A percentile compares a stretch with the other conserved stretches of the same genome.
Conservation (phyloP, 2,113 vertebrate species). For the Elachura formosa region DNA sequence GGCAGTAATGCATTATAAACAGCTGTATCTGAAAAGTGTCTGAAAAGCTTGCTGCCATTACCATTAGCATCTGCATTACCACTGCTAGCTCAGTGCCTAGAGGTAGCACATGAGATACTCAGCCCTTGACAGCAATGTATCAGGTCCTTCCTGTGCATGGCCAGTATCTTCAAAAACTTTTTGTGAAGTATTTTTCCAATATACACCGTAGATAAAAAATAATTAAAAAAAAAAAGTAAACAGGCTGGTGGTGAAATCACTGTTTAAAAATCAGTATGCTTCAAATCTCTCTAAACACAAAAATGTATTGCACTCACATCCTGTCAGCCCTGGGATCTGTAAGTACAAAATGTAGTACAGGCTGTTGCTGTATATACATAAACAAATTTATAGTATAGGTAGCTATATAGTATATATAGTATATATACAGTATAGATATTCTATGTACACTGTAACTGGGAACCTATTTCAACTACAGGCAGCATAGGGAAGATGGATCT, state of each 20-base stretch:
- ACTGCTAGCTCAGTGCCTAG: not conserved
- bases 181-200: not conserved
- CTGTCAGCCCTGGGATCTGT: not conserved
- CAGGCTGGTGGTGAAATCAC: not conserved
- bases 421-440: not conserved
- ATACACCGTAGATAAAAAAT: not conserved
- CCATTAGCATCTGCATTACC: not conserved
- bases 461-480: not conserved
- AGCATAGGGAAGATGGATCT: not conserved
- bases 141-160: not conserved
- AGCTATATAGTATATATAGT: not conserved
- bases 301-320: not conserved
- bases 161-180: not conserved
- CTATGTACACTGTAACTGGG: not conserved
- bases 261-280: not conserved
- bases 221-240: no score
- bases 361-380: not conserved
- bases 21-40: not conserved
- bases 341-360: not conserved
- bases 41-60: not conserved
- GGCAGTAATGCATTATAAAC: not conserved
- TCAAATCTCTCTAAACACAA: not conserved
- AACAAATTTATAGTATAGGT: fast-evolving
- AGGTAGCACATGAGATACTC: not conserved
- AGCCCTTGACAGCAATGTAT: not conserved